Base-by-base conservation (phyloP, 2,888 invertebrate species). In the Heliconius charithonia region DNA sequence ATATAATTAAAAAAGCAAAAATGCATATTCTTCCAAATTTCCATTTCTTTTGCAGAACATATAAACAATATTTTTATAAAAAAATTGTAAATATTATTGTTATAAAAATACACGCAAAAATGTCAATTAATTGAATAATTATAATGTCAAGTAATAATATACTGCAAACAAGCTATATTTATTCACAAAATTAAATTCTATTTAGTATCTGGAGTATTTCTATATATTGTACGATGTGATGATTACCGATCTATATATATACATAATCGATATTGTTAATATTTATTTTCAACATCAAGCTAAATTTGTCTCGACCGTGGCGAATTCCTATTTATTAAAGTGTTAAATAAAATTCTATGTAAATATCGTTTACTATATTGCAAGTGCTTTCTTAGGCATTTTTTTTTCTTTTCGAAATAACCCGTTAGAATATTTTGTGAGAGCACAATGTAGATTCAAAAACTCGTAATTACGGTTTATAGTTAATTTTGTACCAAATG, bases 291-390 rank as follows among this genome's bases (percentile, higher is more conserved):
- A 25, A 27, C 16, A 27, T 10, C 25, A 72, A 72, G 16, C 12
- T 10, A 16, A 16, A 63, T 16, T 12, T n/a, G 29, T 16, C 45
- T 37, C 59, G 41, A 67, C 78, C 80, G 81, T 79, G 79, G 78
- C 79, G 19, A 76, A 81, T 80, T 83, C 80, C 81, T 84, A 83
- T 83, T 84, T 80, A 81, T 77, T 81, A 80, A 75, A 56, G 72
- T 80, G 70, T 71, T 81, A 83, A 83, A 83, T 83, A 84, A 37
- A 80, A 73, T 74, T 82, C 22, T 82, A 82, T 90, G 91, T 91
- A 91, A 89, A 91, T 91, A 91, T 87, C 80, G 83, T 90, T 88
- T 90, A 89, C 86, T 83, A 87, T 87, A 86, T 85, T 83, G 82
- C 86, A 84, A 85, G 85, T 80, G 82, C 80, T 83, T 85, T 86